Percentiles rank a stretch among this genome's conserved stretches.
Conservation (phyloP, 1,140 invertebrate genomes). For the Bombus haemorrhoidalis region DNA sequence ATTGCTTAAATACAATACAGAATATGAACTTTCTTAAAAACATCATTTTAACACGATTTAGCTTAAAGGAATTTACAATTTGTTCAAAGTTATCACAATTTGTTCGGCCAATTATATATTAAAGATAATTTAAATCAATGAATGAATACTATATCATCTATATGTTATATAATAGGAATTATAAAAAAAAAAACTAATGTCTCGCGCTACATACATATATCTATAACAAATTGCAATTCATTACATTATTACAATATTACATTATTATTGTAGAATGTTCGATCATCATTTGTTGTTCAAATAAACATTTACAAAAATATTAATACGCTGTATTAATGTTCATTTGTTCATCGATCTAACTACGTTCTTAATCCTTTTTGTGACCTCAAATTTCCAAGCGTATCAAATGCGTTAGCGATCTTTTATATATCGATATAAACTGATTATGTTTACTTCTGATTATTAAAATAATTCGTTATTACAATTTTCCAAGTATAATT, state of each 20-base stretch:
- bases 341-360: not conserved
- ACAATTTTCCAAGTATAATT: conserved; percentile 1
- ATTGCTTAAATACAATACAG: not conserved
- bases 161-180: not conserved
- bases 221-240: not conserved
- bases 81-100: not conserved
- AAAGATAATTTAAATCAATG: not conserved
- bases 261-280: conserved; percentile 14
- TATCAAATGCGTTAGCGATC: not conserved
- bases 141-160: not conserved
- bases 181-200: conserved; percentile 13
- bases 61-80: not conserved
- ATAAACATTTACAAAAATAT: conserved; percentile 41
- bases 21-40: not conserved
- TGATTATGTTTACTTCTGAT: not conserved
- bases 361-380: not conserved
- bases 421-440: not conserved
- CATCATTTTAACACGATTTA: not conserved
- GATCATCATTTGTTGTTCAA: not conserved
- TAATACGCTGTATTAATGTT: conserved; percentile 1
- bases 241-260: conserved; percentile 18
- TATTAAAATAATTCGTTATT: conserved; percentile 18
- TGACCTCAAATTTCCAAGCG: not conserved
- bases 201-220: not conserved
- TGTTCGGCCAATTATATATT: not conserved